Evolutionary conservation across 2,888 invertebrate species (phyloP).

Genomic region (Pyrrhosoma nymphula): DNA sequence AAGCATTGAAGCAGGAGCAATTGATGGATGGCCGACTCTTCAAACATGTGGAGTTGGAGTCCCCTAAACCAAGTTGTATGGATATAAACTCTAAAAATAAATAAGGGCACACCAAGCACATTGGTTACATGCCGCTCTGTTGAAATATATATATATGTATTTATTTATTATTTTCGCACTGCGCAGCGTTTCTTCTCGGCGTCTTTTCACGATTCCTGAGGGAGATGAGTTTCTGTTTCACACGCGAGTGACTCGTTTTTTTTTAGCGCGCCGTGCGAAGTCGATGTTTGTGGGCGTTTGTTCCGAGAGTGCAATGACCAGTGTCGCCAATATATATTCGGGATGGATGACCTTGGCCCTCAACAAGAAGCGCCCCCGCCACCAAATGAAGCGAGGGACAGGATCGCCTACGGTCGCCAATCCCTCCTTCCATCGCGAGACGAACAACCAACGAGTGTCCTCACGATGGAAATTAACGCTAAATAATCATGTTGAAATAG

Average conservation of each 20-base stretch:
- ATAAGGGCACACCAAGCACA: no score
- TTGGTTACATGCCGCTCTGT: no score
- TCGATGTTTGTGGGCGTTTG: background rate
- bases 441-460: background rate
- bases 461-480: background rate
- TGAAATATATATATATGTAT: no score
- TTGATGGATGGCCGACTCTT: no score
- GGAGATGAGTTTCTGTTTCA: no score
- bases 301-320: slow-evolving; percentile 53
- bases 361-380: slow-evolving; percentile 32
- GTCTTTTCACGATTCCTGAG: no score
- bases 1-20: no score
- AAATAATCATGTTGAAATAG: background rate
- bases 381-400: slow-evolving; percentile 46
- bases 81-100: no score
- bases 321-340: slow-evolving; percentile 61
- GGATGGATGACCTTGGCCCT: slow-evolving; percentile 57
- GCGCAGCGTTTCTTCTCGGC: no score
- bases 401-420: slow-evolving; percentile 37
- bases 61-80: no score
- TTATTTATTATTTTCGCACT: no score
- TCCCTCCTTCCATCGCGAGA: background rate
- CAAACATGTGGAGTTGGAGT: no score
- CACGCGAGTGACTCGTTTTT: background rate
- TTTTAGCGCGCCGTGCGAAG: background rate